These are phyloP conservation scores for Cricetomys ansorgei DNA, from an alignment of 2,113 vertebrate genomes.

Conservation along the genomic window DNA sequence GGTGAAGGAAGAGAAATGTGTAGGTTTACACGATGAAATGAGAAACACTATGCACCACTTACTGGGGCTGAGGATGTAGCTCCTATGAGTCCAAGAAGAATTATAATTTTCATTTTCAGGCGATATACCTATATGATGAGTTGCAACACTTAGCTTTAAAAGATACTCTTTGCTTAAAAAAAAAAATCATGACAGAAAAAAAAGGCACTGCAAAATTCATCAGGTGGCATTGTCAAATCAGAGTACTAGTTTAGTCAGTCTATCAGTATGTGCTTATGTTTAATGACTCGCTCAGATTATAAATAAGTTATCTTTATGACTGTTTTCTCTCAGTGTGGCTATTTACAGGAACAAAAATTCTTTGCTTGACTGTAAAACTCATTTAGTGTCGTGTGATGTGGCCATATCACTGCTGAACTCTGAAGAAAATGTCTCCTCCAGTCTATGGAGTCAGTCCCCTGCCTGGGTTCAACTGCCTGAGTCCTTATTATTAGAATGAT, in stretches of 20 bases:
- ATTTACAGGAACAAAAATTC: not conserved
- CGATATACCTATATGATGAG: constrained; percentile 52
- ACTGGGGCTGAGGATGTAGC: constrained; percentile 71
- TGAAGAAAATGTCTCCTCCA: too few relatives aligned
- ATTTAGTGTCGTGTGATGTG: not conserved
- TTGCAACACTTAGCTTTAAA: constrained; percentile 8
- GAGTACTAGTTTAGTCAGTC: not conserved
- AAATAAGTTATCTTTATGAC: not conserved
- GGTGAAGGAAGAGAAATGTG: not conserved
- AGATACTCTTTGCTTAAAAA: not conserved
- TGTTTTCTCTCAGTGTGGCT: not conserved
- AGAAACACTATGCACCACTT: constrained; percentile 22
- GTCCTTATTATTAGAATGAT: too few relatives aligned
- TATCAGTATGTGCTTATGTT: not conserved
- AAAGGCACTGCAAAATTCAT: constrained; percentile 17
- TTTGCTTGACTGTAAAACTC: not conserved
- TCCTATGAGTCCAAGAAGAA: constrained; percentile 74
- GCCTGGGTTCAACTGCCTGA: too few relatives aligned
- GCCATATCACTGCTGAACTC: not conserved
- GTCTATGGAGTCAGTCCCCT: too few relatives aligned
- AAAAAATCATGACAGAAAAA: not conserved
- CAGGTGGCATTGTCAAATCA: not conserved
- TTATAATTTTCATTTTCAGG: constrained; percentile 74
- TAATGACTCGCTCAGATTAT: constrained; percentile 54
- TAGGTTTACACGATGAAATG: not conserved